These are phyloP conservation scores for Lepidocolaptes lacrymiger DNA, from an alignment of 2,797 vertebrate genomes.

Conservation along the genomic window DNA sequence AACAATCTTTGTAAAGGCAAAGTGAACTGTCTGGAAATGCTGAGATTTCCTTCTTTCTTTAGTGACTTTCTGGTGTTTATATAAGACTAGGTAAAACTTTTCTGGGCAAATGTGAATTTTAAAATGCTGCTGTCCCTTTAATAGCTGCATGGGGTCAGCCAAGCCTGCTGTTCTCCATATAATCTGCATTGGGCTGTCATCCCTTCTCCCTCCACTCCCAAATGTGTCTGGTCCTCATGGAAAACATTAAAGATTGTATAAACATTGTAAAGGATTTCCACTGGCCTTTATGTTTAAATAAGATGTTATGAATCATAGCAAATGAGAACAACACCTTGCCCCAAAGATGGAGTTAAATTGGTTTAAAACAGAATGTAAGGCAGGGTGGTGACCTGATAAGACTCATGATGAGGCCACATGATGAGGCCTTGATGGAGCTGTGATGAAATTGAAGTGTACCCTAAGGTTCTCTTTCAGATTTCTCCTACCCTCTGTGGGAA, in stretches of 20 bases:
- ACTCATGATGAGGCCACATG: neutral
- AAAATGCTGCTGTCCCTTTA: neutral
- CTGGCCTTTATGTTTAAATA: neutral
- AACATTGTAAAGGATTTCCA: constrained; percentile 28
- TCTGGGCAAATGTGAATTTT: neutral
- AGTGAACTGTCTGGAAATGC: neutral
- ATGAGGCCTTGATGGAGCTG: neutral
- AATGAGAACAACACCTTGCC: neutral
- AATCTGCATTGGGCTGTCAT: neutral
- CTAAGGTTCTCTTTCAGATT: neutral
- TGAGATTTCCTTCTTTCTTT: neutral
- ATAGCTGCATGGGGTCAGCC: neutral
- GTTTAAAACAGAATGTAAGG: neutral
- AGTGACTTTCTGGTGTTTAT: neutral
- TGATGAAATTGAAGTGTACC: neutral
- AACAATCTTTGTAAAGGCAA: neutral
- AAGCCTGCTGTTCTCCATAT: neutral
- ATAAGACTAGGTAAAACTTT: neutral
- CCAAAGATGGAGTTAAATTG: neutral
- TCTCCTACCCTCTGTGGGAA: neutral
- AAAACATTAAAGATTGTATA: constrained; percentile 24
- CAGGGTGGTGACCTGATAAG: neutral
- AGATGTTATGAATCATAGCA: neutral
- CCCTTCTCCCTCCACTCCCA: neutral
- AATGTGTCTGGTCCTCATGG: neutral